Evolutionary conservation across 2,888 invertebrate genomes (phyloP), one percentile per base, ranked within the genome.

Genomic region (Amphipyra berbera): DNA sequence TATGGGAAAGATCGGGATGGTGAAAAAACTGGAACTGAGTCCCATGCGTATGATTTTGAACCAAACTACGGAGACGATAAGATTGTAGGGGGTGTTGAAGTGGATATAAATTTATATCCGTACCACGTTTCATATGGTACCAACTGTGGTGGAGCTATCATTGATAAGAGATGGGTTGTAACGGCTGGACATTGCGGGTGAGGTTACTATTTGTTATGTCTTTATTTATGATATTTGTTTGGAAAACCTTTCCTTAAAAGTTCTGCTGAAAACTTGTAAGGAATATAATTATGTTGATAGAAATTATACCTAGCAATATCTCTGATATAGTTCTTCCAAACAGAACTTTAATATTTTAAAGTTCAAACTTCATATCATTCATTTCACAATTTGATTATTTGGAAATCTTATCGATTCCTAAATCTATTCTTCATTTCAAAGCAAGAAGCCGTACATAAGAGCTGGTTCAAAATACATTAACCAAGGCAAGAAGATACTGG

Each of bases 181-280:
- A 95, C 95, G 1, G 95, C 95, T 62, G 95, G 91, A 55, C 95
- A 95, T 83, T 95, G 95, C 82, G 94, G 93, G 95, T 95, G 79
- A 90, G 92, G 74, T 12, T 14, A 0, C 1, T 27, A 45, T 42
- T 48, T 52, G 0, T 21, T 47, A 41, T 45, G 2, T 21, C 0
- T 49, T 2, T 21, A 14, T 6, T 2, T 12, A 10, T 10, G 9
- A 9, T 10, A n/a, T n/a, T n/a, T n/a, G n/a, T n/a, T n/a, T n/a
- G n/a, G n/a, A n/a, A n/a, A n/a, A n/a, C n/a, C 6, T 37, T 21
- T 6, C 6, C 4, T 8, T 21, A 12, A 21, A 21, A 21, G 1
- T 21, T 21, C 21, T 21, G 3, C 21, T 2, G 21, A 21, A 21
- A 21, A 21, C 21, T 21, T 21, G 21, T 21, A n/a, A n/a, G n/a